Percentiles rank a stretch among this genome's conserved stretches.
Evolutionary conservation across 2,797 vertebrate genomes (phyloP).

Genomic region (Pantherophis alleghaniensis): DNA sequence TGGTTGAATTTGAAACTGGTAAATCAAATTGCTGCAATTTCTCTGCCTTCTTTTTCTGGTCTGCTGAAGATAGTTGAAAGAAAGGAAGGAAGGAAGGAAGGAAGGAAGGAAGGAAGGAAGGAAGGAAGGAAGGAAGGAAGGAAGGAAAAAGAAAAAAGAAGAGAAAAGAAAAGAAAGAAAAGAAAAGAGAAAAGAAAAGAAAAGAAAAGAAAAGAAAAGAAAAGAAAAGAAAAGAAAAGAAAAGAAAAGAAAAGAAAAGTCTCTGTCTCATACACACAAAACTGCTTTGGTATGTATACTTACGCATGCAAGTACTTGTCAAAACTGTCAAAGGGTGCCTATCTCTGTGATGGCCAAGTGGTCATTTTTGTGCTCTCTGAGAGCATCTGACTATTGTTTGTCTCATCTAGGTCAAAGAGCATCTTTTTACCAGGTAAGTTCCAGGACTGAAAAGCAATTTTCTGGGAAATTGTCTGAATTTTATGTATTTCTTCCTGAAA

Average conservation of each 20-base stretch:
- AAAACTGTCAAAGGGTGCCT: not conserved
- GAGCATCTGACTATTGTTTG: not conserved
- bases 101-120: not conserved
- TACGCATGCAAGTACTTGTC: not conserved
- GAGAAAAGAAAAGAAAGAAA: not conserved
- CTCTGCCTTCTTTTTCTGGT: not conserved
- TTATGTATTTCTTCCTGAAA: not conserved
- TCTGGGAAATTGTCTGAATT: not conserved
- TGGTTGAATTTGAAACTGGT: not conserved
- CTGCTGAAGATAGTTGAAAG: not conserved
- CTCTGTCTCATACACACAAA: not conserved
- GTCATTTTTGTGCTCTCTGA: not conserved
- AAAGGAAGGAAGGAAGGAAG: not conserved
- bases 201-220: too few relatives aligned
- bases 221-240: not conserved
- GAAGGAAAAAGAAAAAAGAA: not conserved
- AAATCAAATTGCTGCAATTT: slow-evolving; percentile 19
- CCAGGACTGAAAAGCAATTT: not conserved
- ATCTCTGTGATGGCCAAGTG: not conserved
- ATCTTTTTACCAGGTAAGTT: not conserved
- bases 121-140: too few relatives aligned
- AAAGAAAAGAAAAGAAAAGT: not conserved
- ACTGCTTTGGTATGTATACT: not conserved
- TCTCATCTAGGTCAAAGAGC: not conserved
- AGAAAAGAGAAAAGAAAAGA: not conserved